A percentile compares a stretch with the other conserved stretches of the same genome.
phyloP scores from a whole-genome alignment of 2,113 vertebrate genomes.

The Carassius auratus region DNA sequence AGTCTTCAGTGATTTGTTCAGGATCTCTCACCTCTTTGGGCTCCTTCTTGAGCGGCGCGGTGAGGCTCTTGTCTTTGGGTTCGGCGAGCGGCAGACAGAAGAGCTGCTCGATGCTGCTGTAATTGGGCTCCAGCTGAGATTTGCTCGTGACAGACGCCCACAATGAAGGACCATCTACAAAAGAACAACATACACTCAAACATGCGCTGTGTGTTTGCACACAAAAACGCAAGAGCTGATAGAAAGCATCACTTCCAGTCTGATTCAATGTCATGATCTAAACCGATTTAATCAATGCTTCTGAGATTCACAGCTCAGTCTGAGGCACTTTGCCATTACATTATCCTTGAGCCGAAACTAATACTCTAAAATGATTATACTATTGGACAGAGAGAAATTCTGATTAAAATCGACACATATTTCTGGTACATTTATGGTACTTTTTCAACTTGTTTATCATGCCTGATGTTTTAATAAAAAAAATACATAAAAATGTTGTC shows the following conservation, averaged over 20 bases:
- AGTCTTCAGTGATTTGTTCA: no score
- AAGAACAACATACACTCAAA: not conserved
- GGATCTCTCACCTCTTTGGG: slow-evolving; percentile 81
- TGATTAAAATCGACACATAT: no score
- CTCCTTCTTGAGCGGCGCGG: slow-evolving; percentile 82
- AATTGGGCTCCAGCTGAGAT: slow-evolving; percentile 81
- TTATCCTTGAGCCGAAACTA: not conserved
- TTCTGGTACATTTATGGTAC: no score
- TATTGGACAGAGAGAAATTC: not conserved
- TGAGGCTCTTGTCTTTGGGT: slow-evolving; percentile 80
- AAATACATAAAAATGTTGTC: no score
- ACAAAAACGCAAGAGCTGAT: not conserved
- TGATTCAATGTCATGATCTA: no score
- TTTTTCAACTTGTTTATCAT: no score
- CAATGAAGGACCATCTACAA: slow-evolving; percentile 86
- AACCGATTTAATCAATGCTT: not conserved
- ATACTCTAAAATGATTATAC: not conserved
- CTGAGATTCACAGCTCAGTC: no score
- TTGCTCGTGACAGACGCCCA: slow-evolving; percentile 83
- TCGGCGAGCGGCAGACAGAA: slow-evolving; percentile 88
- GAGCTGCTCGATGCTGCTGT: slow-evolving; percentile 91
- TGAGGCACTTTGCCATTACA: not conserved
- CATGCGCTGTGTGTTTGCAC: not conserved
- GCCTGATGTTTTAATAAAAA: no score
- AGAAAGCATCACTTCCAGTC: not conserved